Conservation (phyloP, 2,113 vertebrate genomes). For the Scomber scombrus region DNA sequence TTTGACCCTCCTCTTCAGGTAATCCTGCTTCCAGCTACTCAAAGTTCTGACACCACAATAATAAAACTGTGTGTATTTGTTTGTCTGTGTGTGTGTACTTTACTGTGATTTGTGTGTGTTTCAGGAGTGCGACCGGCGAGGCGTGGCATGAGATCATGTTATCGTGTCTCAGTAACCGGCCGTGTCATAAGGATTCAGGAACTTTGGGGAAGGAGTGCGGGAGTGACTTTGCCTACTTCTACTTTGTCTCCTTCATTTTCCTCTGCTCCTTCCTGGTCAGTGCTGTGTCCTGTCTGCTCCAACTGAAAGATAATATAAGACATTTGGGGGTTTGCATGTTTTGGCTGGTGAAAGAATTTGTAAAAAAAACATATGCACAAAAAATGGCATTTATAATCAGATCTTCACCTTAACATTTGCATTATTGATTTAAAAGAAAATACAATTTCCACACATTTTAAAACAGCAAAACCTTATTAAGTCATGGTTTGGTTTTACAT, state of each 20-base stretch:
- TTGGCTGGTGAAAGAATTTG: background rate
- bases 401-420: background rate
- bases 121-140: conserved; percentile 96
- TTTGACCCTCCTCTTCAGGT: conserved; percentile 97
- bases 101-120: conserved; percentile 6
- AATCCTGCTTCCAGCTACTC: conserved; percentile 3
- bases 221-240: conserved; percentile 98
- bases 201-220: conserved; percentile 90
- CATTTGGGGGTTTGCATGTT: background rate
- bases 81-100: background rate
- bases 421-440: background rate
- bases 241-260: conserved; percentile 99
- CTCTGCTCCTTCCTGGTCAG: conserved; percentile 98
- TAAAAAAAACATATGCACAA: no score
- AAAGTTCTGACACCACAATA: no score
- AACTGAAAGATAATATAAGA: background rate
- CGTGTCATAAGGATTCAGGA: conserved; percentile 88
- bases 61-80: background rate
- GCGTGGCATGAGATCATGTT: conserved; percentile 99
- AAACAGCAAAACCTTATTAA: no score
- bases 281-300: conserved; percentile 25
- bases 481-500: no score
- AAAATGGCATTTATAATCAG: background rate
- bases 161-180: conserved; percentile 89
- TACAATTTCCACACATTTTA: background rate